Percentiles rank a stretch among this genome's conserved stretches.
Evolutionary conservation across 2,888 invertebrate genomes (phyloP).

Genomic region (Allolobophora icterica): DNA sequence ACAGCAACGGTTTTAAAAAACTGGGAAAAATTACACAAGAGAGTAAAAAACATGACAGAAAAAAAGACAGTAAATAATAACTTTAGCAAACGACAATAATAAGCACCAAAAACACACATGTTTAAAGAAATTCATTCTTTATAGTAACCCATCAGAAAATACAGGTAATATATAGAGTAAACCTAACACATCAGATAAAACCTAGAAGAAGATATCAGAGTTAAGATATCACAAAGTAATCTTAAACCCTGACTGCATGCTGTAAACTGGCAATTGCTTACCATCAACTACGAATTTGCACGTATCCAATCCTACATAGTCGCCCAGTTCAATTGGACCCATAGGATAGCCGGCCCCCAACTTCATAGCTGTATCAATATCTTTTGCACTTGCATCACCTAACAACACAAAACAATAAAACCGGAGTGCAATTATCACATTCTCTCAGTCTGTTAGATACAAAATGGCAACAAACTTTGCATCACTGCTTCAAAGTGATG

Average conservation of each 20-base stretch:
- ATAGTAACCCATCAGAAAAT: neutral
- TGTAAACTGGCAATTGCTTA: constrained; percentile 50
- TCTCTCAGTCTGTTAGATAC: neutral
- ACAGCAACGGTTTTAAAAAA: neutral
- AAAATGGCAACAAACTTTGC: neutral
- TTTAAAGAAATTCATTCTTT: neutral
- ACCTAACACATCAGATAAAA: neutral
- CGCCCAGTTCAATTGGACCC: constrained; percentile 85
- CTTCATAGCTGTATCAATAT: constrained; percentile 89
- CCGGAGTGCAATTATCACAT: neutral
- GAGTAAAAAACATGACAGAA: neutral
- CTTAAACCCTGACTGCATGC: neutral
- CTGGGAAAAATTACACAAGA: neutral
- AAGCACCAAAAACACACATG: too few relatives aligned
- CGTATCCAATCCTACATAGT: constrained; percentile 84
- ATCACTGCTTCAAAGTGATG: neutral
- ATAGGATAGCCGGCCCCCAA: constrained; percentile 83
- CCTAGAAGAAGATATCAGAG: neutral
- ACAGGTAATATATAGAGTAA: neutral
- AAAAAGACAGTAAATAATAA: too few relatives aligned
- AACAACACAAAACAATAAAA: neutral
- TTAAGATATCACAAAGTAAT: neutral
- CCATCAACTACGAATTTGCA: constrained; percentile 78
- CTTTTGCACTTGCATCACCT: constrained; percentile 73
- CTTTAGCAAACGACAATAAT: too few relatives aligned